Evolutionary conservation across 2,888 invertebrate genomes (phyloP).

Genomic region (Eugnorisma glareosa): DNA sequence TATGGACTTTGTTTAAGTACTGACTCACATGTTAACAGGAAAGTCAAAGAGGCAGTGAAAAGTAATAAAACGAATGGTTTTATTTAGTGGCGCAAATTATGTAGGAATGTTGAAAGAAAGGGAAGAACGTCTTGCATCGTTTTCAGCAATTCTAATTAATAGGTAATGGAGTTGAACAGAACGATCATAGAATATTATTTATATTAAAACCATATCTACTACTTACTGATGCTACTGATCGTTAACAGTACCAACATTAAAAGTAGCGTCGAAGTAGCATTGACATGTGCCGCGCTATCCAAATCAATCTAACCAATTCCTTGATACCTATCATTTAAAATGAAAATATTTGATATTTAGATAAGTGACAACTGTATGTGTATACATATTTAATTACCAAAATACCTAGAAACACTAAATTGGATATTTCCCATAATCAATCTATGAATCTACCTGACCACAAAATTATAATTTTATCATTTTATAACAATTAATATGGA

Average conservation of each 20-base stretch:
- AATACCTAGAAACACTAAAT: constrained; percentile 2
- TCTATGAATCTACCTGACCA: not conserved
- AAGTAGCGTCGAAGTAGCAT: constrained; percentile 24
- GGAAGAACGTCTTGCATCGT: not conserved
- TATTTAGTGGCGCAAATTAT: not conserved
- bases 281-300: constrained; percentile 28
- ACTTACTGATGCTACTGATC: constrained; percentile 22
- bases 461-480: not conserved
- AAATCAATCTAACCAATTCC: constrained; percentile 2
- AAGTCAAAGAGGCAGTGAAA: not conserved
- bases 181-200: not conserved
- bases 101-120: not conserved
- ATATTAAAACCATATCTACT: not conserved
- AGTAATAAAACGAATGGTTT: not conserved
- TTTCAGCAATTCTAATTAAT: not conserved
- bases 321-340: constrained; percentile 40
- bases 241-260: constrained; percentile 33
- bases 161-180: not conserved
- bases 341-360: constrained; percentile 28
- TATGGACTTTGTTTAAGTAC: not conserved
- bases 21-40: not conserved
- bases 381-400: not conserved
- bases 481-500: not conserved
- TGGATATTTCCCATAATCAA: constrained; percentile 4
- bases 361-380: not conserved